phyloP scores from a whole-genome alignment of 2,888 invertebrate species.

The Frankliniella intonsa region DNA sequence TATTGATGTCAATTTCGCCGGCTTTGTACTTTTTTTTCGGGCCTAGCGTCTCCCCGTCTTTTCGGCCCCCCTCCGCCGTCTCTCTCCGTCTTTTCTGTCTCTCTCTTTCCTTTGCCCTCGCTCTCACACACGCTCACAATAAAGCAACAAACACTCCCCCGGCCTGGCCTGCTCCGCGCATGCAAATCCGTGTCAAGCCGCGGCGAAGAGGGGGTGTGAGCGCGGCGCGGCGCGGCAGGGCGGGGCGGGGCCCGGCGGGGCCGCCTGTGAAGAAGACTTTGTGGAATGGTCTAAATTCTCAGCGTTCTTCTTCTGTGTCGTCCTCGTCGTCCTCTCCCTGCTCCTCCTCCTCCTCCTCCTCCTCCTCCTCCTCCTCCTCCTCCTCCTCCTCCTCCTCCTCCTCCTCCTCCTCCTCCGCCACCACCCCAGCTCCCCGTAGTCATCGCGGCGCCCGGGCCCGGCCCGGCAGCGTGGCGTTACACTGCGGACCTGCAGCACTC shows the following conservation, averaged over 20 bases:
- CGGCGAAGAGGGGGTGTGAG: not conserved
- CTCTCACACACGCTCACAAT: not conserved
- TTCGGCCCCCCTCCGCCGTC: no score
- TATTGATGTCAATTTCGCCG: not conserved
- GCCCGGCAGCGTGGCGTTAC: no score
- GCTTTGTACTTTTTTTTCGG: not conserved
- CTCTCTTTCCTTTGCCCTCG: conserved; percentile 27
- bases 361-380: no score
- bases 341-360: no score
- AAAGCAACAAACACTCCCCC: not conserved
- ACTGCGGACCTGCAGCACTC: no score
- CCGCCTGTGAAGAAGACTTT: not conserved
- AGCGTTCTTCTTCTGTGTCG: not conserved
- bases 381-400: no score
- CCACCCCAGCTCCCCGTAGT: no score
- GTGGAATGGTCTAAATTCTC: not conserved
- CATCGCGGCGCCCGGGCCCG: no score
- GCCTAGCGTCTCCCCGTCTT: no score
- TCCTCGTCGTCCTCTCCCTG: no score
- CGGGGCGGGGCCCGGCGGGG: not conserved
- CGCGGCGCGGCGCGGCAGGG: not conserved
- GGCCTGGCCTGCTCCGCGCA: not conserved
- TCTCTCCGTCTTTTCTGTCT: not conserved
- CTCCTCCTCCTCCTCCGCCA: no score
- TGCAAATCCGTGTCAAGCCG: not conserved